Base-by-base conservation (phyloP, 23 tunicate species). In the Diplosoma virens region DNA sequence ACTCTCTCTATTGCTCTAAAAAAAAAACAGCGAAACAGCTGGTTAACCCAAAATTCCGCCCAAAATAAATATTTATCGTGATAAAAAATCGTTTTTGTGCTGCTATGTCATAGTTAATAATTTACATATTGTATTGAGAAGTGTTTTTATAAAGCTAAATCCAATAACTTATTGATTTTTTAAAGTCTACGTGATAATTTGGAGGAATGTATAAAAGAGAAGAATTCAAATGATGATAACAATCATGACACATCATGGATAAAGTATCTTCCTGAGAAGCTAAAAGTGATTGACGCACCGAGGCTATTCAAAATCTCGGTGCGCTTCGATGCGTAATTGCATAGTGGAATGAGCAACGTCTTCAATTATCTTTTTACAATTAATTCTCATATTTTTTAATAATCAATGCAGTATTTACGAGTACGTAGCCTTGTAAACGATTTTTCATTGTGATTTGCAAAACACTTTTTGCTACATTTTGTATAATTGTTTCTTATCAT, bases 141-240 rank as follows among this genome's bases (percentile, higher is more conserved):
- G 50, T 9, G 50, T 41, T 41, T 41, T 41, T 41, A 41, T 14
- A 56, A 56, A 56, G 16, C 18, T 56, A 16, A 64, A 11, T 58
- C 6, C 21, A n/a, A n/a, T 64, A 9, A 64, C 16, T 64, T 64
- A 58, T 11, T 18, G n/a, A 7, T 35, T n/a, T 11, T 50, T 72
- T 26, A 2, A 60, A 72, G 78, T 33, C 25, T 72, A 2, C 34
- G 61, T 47, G 78, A 72, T 16, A 72, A 72, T 35, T 29, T 72
- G 59, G 3, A 3, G 4, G 78, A 32, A 3, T 72, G 27, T 24
- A 34, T 72, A 34, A 34, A 27, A 26, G 36, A 26, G 18, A 72
- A 72, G 28, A 25, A 72, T 72, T 5, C 34, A 2, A 61, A 72
- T 22, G 61, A 72, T 2, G 78, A 47, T n/a, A 34, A 9, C 20